These are phyloP conservation scores for Melanophora roralis DNA, from an alignment of 2,888 invertebrate genomes.

Conservation along the genomic window DNA sequence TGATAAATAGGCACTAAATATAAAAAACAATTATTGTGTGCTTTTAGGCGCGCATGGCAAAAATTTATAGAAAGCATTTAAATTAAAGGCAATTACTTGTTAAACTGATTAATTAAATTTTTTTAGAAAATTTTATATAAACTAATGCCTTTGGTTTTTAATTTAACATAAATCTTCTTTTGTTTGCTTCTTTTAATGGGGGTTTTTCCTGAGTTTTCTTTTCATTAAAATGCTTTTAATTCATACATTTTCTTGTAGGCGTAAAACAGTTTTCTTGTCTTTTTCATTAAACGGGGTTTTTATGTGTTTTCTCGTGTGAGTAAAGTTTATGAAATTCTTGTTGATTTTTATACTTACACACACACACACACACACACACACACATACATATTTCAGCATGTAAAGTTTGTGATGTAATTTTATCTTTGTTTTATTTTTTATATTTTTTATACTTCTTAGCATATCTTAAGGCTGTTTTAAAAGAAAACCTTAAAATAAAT, in stretches of 20 bases:
- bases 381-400: no score
- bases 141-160: no score
- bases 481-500: neutral
- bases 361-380: no score
- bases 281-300: constrained; percentile 16
- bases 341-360: constrained; percentile 16
- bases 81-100: neutral
- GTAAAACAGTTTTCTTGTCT: neutral
- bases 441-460: constrained; percentile 4
- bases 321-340: constrained; percentile 39
- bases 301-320: neutral
- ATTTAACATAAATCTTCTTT: neutral
- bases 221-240: neutral
- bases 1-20: neutral
- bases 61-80: neutral
- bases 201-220: neutral
- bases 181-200: neutral
- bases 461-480: constrained; percentile 32
- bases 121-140: neutral
- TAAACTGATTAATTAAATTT: neutral
- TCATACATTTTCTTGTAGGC: constrained; percentile 37
- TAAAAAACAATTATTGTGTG: constrained; percentile 10
- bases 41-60: constrained; percentile 56
- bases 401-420: constrained; percentile 46
- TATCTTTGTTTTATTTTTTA: neutral